Evolutionary conservation across 2,113 vertebrate species (phyloP), one percentile per base, ranked within the genome.

Genomic region (Hyaena hyaena): DNA sequence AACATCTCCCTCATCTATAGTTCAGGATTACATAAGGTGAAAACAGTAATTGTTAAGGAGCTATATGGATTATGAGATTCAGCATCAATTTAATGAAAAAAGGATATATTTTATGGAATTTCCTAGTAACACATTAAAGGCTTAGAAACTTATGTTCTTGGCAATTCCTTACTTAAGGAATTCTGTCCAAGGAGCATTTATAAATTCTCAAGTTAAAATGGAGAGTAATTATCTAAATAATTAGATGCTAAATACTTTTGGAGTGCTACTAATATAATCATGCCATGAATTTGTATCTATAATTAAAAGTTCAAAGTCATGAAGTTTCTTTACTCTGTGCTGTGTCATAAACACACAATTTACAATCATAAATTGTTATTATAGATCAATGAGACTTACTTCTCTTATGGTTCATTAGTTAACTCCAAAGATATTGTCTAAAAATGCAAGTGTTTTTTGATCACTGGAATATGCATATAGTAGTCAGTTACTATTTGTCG

Each of bases 11-110:
- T 63, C 65, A 15, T 77, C 43, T 85, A 94, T 69, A 92, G 76
- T 31, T 73, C 65, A 94, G 65, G 28, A 94, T 87, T 90, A 31
- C 35, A 4, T 31, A 68, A 95, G 16, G 19, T 63, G 87, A 76
- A 94, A 95, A 86, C n/a, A 85, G 43, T 31, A 80, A 88, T 53
- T 61, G 19, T n/a, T 95, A 55, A 10, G 26, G 80, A 90, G 83
- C 50, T 58, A 10, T 81, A 48, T 2, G 35, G 15, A 61, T 88
- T 81, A 58, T 89, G 77, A 71, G 33, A 61, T 69, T 66, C 3
- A 55, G 11, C 31, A 88, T 71, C 11, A 82, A 69, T 1, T 76
- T 50, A 45, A 45, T 0, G 5, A 23, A 14, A 69, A 35, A 80
- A 15, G 24, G 4, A 48, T 68, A 21, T 71, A 16, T 63, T 91